Evolutionary conservation across 2,797 vertebrate genomes (phyloP).

Genomic region (Gila robusta): DNA sequence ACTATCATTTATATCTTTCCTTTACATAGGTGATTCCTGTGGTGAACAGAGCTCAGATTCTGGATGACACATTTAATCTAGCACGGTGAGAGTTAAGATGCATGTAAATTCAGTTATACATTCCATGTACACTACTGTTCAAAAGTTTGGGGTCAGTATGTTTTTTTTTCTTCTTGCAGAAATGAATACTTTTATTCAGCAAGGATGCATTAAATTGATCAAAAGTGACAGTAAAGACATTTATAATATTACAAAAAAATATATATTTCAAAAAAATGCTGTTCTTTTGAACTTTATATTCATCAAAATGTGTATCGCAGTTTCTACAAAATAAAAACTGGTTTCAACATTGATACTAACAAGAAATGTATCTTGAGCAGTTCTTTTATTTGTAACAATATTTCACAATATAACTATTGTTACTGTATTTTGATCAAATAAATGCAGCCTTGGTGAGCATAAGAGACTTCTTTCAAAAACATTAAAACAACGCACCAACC

Average conservation of each 20-base stretch:
- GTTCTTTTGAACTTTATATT: background rate
- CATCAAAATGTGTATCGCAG: too few relatives aligned
- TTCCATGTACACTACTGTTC: background rate
- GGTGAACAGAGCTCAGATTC: constrained; percentile 90
- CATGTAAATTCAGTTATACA: background rate
- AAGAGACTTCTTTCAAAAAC: background rate
- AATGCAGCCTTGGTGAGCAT: background rate
- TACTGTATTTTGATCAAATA: background rate
- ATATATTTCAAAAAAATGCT: background rate
- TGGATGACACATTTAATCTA: constrained; percentile 90
- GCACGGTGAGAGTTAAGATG: constrained; percentile 79
- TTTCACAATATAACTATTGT: background rate
- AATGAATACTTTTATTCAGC: background rate
- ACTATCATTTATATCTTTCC: background rate
- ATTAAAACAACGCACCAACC: background rate
- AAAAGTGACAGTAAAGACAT: background rate
- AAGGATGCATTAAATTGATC: background rate
- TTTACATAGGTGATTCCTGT: constrained; percentile 82
- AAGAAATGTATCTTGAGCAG: background rate
- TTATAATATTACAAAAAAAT: too few relatives aligned
- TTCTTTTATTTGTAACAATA: background rate
- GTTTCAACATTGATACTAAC: background rate
- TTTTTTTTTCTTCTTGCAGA: background rate
- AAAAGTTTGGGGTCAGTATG: background rate
- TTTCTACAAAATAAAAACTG: background rate